Percentiles rank a stretch among this genome's conserved stretches.
Evolutionary conservation across 2,888 invertebrate species (phyloP).

Genomic region (Drosophila crucigera): DNA sequence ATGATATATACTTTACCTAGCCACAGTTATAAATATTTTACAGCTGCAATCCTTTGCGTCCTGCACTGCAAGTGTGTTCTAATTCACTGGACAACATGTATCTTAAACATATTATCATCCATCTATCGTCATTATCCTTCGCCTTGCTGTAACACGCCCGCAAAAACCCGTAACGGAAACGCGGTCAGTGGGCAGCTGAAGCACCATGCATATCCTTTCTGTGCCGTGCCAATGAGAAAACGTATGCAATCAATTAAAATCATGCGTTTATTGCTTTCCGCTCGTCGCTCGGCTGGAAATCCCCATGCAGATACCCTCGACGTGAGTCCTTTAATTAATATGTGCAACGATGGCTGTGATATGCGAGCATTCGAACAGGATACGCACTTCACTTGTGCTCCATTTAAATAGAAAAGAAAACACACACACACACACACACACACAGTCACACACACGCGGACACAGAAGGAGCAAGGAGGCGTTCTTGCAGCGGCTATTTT

Average conservation of each 20-base stretch:
- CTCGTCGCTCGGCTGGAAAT: constrained; percentile 25
- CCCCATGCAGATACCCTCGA: constrained; percentile 8
- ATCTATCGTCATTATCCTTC: constrained; percentile 3
- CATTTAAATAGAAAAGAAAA: constrained; percentile 81
- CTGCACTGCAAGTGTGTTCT: not conserved
- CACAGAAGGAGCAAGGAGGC: constrained; percentile 25
- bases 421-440: constrained; percentile 19
- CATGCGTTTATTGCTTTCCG: constrained; percentile 54
- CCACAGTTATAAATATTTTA: not conserved
- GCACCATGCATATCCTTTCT: constrained; percentile 3
- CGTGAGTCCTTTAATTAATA: constrained; percentile 71
- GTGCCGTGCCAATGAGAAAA: constrained; percentile 17
- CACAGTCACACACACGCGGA: constrained; percentile 3
- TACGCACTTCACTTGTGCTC: constrained; percentile 80
- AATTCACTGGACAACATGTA: not conserved
- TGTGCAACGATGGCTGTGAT: constrained; percentile 64
- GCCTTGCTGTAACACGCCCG: constrained; percentile 1
- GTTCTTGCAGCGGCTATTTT: constrained; percentile 72
- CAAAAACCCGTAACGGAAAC: not conserved
- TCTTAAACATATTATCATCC: constrained; percentile 6
- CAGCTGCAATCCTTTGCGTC: not conserved
- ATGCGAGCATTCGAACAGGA: constrained; percentile 27
- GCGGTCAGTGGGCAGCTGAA: constrained; percentile 14
- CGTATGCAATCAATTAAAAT: constrained; percentile 61
- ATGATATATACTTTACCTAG: constrained; percentile 42